A percentile compares a stretch with the other conserved stretches of the same genome.
Conservation (phyloP, 2,797 vertebrate species). For the Sphenodon punctatus region DNA sequence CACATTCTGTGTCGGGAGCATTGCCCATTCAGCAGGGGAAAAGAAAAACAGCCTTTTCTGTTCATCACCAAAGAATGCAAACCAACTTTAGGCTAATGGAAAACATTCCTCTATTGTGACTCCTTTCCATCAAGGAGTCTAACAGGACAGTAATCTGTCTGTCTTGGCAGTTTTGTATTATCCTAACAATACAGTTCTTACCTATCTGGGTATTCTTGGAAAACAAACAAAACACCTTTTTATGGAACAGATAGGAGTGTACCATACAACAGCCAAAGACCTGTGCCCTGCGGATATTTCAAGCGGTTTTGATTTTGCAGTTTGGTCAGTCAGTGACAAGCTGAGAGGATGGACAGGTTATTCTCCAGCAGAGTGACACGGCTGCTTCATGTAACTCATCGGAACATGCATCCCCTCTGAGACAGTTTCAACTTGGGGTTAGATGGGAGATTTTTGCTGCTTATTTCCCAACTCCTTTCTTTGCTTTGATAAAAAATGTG, state of each 20-base stretch:
- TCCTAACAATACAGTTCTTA: background rate
- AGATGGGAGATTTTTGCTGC: too few species aligned
- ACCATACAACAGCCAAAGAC: background rate
- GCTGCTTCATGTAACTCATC: too few species aligned
- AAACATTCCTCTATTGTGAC: background rate
- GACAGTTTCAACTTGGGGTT: background rate
- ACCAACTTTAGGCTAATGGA: background rate
- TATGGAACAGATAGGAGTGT: background rate
- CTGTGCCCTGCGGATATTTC: background rate
- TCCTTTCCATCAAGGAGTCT: background rate
- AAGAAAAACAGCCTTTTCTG: background rate
- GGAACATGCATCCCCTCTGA: background rate
- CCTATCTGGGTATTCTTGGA: background rate
- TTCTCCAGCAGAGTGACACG: too few species aligned
- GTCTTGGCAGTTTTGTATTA: background rate
- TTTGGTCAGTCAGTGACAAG: too few species aligned
- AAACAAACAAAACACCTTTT: background rate
- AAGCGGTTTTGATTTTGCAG: background rate
- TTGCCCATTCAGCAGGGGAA: background rate
- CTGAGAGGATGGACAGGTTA: too few species aligned
- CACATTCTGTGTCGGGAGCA: accelerated
- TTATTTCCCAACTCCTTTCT: too few species aligned
- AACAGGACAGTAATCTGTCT: background rate
- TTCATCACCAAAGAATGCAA: background rate
- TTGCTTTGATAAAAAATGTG: too few species aligned